Percentiles rank a stretch among this genome's conserved stretches.
Conservation (phyloP, 2,797 vertebrate genomes). For the Phoxinus dragarum region DNA sequence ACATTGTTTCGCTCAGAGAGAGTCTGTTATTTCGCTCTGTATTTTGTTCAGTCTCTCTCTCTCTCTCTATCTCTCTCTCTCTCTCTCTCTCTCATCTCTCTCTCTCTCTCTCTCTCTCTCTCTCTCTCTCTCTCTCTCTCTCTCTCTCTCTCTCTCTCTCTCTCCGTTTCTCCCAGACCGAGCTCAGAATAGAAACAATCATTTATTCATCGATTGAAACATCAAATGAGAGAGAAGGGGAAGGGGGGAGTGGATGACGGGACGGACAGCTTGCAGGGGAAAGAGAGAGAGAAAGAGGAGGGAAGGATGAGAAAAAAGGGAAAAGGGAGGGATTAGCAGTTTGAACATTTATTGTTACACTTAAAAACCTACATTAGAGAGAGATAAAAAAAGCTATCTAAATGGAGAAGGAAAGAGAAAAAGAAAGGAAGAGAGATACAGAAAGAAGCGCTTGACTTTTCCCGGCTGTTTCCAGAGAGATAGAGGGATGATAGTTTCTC, state of each 20-base stretch:
- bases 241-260: not conserved
- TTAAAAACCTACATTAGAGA: slow-evolving; percentile 17
- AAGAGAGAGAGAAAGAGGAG: not conserved
- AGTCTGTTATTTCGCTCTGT: slow-evolving; percentile 57
- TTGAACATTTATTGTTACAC: slow-evolving; percentile 5
- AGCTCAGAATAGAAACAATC: slow-evolving; percentile 81
- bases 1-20: slow-evolving; percentile 58
- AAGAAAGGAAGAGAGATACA: slow-evolving; percentile 7
- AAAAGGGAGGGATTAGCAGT: slow-evolving; percentile 20
- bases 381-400: slow-evolving; percentile 9
- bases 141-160: not conserved
- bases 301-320: not conserved
- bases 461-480: slow-evolving; percentile 31
- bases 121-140: not conserved
- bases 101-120: not conserved
- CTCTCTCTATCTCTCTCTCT: too few species aligned
- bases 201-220: slow-evolving; percentile 84
- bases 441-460: slow-evolving; percentile 48
- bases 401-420: not conserved
- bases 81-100: not conserved
- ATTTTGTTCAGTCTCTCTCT: slow-evolving; percentile 14
- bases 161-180: slow-evolving; percentile 30
- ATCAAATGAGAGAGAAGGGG: slow-evolving; percentile 63
- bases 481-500: slow-evolving; percentile 39
- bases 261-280: slow-evolving; percentile 4